Base-by-base conservation (phyloP, 2,113 vertebrate species). In the Cavia porcellus region DNA sequence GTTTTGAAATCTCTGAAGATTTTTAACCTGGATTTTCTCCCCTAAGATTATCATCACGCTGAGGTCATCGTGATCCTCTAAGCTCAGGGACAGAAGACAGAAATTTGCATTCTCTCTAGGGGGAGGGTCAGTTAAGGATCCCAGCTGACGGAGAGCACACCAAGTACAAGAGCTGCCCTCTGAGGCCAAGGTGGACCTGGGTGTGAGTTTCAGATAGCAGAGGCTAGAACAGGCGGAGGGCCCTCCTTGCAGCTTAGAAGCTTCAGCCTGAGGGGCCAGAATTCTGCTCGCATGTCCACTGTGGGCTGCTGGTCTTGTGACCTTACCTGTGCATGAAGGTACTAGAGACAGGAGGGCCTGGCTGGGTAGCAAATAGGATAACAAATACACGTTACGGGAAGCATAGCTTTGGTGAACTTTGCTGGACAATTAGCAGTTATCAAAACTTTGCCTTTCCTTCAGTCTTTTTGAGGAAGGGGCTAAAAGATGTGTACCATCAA, bases 1-100 rank as follows among this genome's bases (percentile, higher is more conserved):
- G n/a, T 64, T 90, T 86, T 86, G 38, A 74, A 72, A 92, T 20
- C 83, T 86, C 50, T 87, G n/a, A 79, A 50, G 10, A 55, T 83
- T 89, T 91, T 86, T 86, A 92, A 92, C 50, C 47, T 68, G 62
- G 22, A 12, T 9, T 22, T 86, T 86, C 10, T n/a, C 7, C 30
- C 20, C 10, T 50, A 25, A 83, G 30, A 59, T 80, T 59, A 66
- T 66, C 80, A 72, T 50, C 59, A 84, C 55, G 17, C 38, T 38
- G 57, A 94, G 30, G 55, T 68, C 70, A 52, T 15, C 6, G 12
- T 38, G 57, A 77, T 38, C 15, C 28, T 3, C 42, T n/a, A 68
- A 47, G 61, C 92, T 85, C 14, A 75, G 15, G 75, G 50, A n/a
- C 24, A 57, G 25, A 90, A 90, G 82, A 50, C 11, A 68, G 55